Evolutionary conservation across 35 echinoderm and acorn worm species (phyloP).

Genomic region (Ophioderma brevispina): DNA sequence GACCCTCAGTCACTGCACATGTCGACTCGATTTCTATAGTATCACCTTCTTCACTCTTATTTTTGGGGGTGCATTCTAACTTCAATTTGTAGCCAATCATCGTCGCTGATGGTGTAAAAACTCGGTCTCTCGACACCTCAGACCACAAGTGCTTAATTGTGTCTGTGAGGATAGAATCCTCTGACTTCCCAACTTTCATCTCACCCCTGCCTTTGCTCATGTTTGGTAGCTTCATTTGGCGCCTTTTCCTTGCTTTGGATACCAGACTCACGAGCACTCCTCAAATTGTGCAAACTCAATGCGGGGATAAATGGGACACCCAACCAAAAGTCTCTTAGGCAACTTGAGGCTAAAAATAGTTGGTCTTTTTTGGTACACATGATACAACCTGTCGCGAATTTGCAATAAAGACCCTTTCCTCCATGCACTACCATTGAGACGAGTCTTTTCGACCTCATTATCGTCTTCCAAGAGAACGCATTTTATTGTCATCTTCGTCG

Average conservation of each 20-base stretch:
- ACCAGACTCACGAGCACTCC: slow-evolving; percentile 58
- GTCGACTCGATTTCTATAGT: slow-evolving; percentile 28
- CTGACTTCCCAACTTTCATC: slow-evolving; percentile 27
- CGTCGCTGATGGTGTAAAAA: slow-evolving; percentile 46
- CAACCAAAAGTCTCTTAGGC: slow-evolving; percentile 54
- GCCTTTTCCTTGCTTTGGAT: slow-evolving; percentile 30
- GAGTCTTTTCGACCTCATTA: slow-evolving; percentile 25
- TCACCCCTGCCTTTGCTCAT: background rate
- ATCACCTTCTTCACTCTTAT: slow-evolving; percentile 51
- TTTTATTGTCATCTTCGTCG: slow-evolving; percentile 15
- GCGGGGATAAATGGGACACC: slow-evolving; percentile 71
- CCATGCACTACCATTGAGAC: slow-evolving; percentile 67
- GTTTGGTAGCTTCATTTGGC: background rate
- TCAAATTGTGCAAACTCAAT: slow-evolving; percentile 63
- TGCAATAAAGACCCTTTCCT: slow-evolving; percentile 58
- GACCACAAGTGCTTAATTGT: slow-evolving; percentile 27
- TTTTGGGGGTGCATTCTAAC: slow-evolving; percentile 42
- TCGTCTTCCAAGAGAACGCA: slow-evolving; percentile 51
- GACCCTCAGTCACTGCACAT: slow-evolving; percentile 32
- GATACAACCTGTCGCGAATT: slow-evolving; percentile 48
- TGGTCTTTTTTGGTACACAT: slow-evolving; percentile 64
- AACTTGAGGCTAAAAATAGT: slow-evolving; percentile 50
- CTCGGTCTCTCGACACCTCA: slow-evolving; percentile 41
- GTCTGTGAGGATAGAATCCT: too few species aligned
- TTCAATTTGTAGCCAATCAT: slow-evolving; percentile 56